A percentile compares a stretch with the other conserved stretches of the same genome.
These are phyloP conservation scores for Caenorhabditis japonica DNA, from an alignment of 2,888 invertebrate species.

Conservation along the genomic window DNA sequence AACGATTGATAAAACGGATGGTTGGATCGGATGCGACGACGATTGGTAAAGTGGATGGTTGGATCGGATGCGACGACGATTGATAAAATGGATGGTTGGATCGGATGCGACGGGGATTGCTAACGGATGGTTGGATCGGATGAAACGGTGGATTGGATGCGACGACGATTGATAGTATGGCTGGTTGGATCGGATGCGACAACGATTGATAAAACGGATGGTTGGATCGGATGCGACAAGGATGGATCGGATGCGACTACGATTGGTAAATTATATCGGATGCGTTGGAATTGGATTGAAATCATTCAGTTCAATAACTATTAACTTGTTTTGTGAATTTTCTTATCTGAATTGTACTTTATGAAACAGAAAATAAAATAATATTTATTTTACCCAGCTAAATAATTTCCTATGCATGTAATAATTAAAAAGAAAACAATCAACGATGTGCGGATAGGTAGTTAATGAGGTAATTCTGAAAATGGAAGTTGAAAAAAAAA, in stretches of 20 bases:
- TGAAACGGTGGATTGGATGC: background rate
- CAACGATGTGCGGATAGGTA: conserved; percentile 46
- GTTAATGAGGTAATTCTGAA: conserved; percentile 40
- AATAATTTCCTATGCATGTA: too few species aligned
- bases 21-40: conserved; percentile 7
- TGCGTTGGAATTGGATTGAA: background rate
- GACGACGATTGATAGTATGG: conserved; percentile 5
- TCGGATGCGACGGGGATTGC: too few species aligned
- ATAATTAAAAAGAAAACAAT: background rate
- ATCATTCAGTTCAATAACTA: too few species aligned
- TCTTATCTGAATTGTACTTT: too few species aligned
- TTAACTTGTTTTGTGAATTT: too few species aligned
- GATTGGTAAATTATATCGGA: background rate
- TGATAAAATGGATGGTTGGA: too few species aligned
- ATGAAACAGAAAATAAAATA: too few species aligned
- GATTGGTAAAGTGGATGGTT: background rate
- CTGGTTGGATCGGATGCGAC: background rate
- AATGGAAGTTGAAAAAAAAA: background rate
- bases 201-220: background rate
- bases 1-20: conserved; percentile 2
- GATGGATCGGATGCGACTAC: conserved; percentile 9
- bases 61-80: background rate
- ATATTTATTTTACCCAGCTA: too few species aligned
- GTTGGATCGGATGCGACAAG: too few species aligned
- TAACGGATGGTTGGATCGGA: conserved; percentile 6